These are phyloP conservation scores for Arctia plantaginis DNA, from an alignment of 2,888 invertebrate genomes.

Conservation along the genomic window DNA sequence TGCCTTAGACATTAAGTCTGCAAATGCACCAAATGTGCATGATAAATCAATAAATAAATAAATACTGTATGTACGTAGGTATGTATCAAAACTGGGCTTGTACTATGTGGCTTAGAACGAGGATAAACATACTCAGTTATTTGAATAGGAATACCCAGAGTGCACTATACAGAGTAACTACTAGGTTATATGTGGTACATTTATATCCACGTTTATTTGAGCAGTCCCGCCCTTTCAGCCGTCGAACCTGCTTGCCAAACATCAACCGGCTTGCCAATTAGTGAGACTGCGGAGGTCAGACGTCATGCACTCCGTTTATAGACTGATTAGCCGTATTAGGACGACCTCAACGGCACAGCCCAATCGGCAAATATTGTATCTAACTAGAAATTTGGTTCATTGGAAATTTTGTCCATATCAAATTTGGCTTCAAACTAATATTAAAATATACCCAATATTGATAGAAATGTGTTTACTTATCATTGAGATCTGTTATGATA, in stretches of 20 bases:
- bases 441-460: neutral
- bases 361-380: conserved; percentile 6
- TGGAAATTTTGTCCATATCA: neutral
- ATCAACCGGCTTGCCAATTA: conserved; percentile 21
- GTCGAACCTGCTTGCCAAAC: conserved; percentile 15
- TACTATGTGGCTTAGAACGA: neutral
- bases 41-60: too few species aligned
- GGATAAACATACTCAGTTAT: neutral
- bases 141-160: neutral
- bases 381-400: neutral
- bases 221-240: conserved; percentile 2
- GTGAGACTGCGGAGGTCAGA: conserved; percentile 16
- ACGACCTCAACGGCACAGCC: neutral
- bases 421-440: neutral
- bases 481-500: too few species aligned
- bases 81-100: neutral
- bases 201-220: neutral
- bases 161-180: neutral
- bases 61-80: accelerated
- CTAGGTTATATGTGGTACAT: neutral
- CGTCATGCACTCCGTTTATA: conserved; percentile 17
- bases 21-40: too few species aligned
- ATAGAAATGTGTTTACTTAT: neutral
- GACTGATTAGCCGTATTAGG: conserved; percentile 19
- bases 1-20: too few species aligned